phyloP scores from a whole-genome alignment of 2,797 vertebrate species.

The Leptodactylus fallax region DNA sequence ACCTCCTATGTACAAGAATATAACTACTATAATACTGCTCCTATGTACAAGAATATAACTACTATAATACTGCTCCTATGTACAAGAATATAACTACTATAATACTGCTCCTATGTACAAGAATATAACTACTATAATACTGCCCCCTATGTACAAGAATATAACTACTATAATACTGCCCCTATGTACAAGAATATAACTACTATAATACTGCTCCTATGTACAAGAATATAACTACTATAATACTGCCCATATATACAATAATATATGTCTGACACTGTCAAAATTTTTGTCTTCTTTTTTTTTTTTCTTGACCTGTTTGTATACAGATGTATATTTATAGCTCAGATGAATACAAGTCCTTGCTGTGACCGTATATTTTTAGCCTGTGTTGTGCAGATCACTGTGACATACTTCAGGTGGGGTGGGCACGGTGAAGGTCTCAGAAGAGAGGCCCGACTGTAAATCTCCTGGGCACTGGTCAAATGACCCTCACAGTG shows the following conservation, averaged over 20 bases:
- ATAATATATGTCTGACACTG: too few relatives aligned
- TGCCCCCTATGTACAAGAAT: background rate
- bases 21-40: background rate
- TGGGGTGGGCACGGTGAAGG: background rate
- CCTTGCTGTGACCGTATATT: background rate
- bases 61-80: background rate
- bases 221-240: too few relatives aligned
- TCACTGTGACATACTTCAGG: conserved; percentile 35
- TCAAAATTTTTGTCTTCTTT: background rate
- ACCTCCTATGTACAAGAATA: background rate
- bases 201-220: background rate
- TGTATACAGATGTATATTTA: background rate
- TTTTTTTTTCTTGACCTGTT: background rate
- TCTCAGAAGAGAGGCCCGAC: conserved; percentile 27
- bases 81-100: conserved; percentile 1
- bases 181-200: background rate
- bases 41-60: conserved; percentile 6
- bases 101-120: background rate
- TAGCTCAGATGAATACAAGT: background rate
- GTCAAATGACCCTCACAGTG: conserved; percentile 18
- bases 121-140: background rate
- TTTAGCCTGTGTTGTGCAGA: conserved; percentile 7
- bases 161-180: background rate
- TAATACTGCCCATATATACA: too few relatives aligned
- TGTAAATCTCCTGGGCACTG: conserved; percentile 15